phyloP scores from a whole-genome alignment of 2,113 vertebrate genomes.

The Sinocyclocheilus anophthalmus region DNA sequence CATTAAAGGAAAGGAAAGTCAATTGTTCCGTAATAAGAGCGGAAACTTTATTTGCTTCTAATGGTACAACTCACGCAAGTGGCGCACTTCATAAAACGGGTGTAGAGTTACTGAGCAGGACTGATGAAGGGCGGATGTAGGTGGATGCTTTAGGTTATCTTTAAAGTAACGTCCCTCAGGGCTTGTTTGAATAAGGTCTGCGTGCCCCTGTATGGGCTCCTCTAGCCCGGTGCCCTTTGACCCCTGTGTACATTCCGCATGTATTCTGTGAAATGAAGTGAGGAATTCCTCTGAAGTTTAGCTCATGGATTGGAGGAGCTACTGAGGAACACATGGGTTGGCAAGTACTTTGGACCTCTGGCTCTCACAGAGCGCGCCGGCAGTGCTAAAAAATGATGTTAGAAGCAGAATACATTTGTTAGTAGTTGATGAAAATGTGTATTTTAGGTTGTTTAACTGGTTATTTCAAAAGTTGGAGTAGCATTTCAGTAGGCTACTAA shows the following conservation, averaged over 20 bases:
- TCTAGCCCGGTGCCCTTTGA: conserved; percentile 88
- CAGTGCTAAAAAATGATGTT: neutral
- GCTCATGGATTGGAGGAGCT: conserved; percentile 64
- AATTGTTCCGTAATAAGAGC: neutral
- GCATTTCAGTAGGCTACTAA: no score
- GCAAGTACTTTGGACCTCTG: neutral
- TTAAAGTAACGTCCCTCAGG: conserved; percentile 64
- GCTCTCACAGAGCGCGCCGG: neutral
- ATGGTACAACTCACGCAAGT: neutral
- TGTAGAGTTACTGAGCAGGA: neutral
- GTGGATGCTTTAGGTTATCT: neutral
- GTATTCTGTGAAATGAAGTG: conserved; percentile 74
- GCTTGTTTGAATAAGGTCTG: conserved; percentile 89
- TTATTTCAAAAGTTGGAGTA: no score
- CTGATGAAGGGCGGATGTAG: neutral
- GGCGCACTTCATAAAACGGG: neutral
- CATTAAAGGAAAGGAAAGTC: no score
- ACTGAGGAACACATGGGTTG: conserved; percentile 22
- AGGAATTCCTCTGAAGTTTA: conserved; percentile 82
- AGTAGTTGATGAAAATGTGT: neutral
- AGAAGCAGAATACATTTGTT: neutral
- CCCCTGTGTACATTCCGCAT: conserved; percentile 82
- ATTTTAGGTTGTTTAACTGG: neutral
- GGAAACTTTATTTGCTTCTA: neutral
- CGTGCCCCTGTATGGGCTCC: conserved; percentile 82